These are phyloP conservation scores for Microchrysa polita DNA, from an alignment of 2,888 invertebrate species.

Conservation along the genomic window DNA sequence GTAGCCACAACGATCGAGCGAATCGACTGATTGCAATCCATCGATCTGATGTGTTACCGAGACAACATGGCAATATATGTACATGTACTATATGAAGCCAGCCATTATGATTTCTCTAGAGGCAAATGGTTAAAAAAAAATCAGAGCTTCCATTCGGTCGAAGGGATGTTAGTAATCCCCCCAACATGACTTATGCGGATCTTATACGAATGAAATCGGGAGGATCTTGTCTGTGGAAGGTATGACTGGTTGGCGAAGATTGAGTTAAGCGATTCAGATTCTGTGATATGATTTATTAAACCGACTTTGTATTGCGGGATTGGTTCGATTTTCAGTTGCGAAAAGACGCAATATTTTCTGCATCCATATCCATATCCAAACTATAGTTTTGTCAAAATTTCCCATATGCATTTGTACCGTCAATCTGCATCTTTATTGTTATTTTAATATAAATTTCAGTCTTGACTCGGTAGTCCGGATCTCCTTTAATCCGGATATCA, in stretches of 20 bases:
- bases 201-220: constrained; percentile 6
- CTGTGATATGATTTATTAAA: constrained; percentile 35
- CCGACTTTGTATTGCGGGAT: constrained; percentile 35
- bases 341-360: not conserved
- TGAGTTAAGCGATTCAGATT: constrained; percentile 41
- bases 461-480: no score
- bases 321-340: not conserved
- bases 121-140: constrained; percentile 13
- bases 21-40: constrained; percentile 33
- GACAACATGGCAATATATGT: not conserved
- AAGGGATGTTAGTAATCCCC: constrained; percentile 32
- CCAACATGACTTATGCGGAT: constrained; percentile 34
- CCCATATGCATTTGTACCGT: no score
- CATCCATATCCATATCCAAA: no score
- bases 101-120: not conserved
- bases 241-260: not conserved
- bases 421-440: no score
- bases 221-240: not conserved
- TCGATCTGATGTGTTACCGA: constrained; percentile 11
- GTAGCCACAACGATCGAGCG: no score
- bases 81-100: no score
- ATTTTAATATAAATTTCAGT: no score
- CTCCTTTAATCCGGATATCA: no score
- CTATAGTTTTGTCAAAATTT: no score
- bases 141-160: constrained; percentile 43